Evolutionary conservation across 2,888 invertebrate genomes (phyloP), one percentile per base, ranked within the genome.

Genomic region (Cosmorhoe ocellata): DNA sequence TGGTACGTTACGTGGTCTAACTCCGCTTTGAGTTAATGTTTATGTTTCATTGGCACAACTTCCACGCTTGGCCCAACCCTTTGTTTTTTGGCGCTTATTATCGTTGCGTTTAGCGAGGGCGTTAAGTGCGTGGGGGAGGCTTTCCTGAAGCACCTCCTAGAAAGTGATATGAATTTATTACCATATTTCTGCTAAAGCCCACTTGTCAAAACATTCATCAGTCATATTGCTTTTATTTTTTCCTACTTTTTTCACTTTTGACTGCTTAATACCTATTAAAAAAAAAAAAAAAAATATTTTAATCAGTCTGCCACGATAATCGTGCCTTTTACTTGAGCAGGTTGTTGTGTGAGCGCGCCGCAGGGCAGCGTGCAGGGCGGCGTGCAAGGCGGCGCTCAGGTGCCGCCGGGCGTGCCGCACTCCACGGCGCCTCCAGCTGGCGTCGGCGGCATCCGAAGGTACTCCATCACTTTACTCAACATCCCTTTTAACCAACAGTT

Each of bases 371-470:
- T 76, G 90, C 90, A 79, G 85, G 90, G 79, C 79, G 85, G 81
- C 74, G 85, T 84, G 74, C 86, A 86, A 69, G 85, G 83, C 71
- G 85, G 87, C 74, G 91, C 81, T 75, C 91, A 80, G 87, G 91
- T 87, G 71, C 89, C 87, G 55, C 86, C 83, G 53, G 86, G 88
- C 50, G 86, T 85, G 63, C 86, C 89, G 67, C 90, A 88, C 80
- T 85, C 89, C 66, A 87, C 90, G 60, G 87, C 87, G 68, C 85
- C 87, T 59, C 89, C 91, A 57, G 86, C 89, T 57, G 92, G 92
- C 63, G 91, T 92, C 68, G 93, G 93, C 64, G 93, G 93, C 63
- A 81, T 92, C 53, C 88, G 93, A 74, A 90, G 91, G 83, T 90
- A 87, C 72, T 66, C 51, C 40, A 49, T 34, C 36, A 42, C 51